Percentiles rank a stretch among this genome's conserved stretches.
Conservation (phyloP, 2,888 invertebrate genomes). For the Cantharis rufa region DNA sequence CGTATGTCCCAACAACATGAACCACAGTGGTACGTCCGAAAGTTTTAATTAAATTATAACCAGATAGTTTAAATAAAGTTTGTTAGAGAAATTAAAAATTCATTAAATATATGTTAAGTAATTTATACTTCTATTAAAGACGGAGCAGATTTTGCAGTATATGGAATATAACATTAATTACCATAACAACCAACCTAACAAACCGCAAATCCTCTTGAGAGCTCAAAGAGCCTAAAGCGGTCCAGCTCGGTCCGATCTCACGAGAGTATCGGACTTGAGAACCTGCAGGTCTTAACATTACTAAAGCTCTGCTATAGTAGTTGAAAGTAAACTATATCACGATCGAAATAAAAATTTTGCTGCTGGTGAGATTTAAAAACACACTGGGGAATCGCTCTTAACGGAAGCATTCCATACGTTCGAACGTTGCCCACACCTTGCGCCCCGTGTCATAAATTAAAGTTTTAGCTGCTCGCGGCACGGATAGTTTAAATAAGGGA, state of each 20-base stretch:
- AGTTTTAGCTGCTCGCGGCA: background rate
- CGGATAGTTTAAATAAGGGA: background rate
- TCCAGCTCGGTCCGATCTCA: slow-evolving; percentile 37
- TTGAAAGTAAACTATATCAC: slow-evolving; percentile 19
- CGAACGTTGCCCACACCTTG: background rate
- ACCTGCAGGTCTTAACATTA: slow-evolving; percentile 27
- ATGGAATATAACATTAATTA: slow-evolving; percentile 45
- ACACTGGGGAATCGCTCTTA: background rate
- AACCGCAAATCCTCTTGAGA: slow-evolving; percentile 38
- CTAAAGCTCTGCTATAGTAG: slow-evolving; percentile 16
- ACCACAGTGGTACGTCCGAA: background rate
- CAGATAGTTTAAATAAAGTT: background rate
- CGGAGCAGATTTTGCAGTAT: slow-evolving; percentile 32
- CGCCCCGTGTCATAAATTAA: background rate
- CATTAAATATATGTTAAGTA: slow-evolving; percentile 3
- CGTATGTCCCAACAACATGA: background rate
- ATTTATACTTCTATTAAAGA: slow-evolving; percentile 22
- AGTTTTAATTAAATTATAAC: background rate
- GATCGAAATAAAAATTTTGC: slow-evolving; percentile 1
- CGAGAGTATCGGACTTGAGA: slow-evolving; percentile 38
- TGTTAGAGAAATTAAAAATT: background rate
- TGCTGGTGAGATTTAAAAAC: background rate
- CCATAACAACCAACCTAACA: slow-evolving; percentile 43
- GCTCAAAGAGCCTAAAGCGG: slow-evolving; percentile 33
- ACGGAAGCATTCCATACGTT: background rate